Conservation (phyloP, 2,888 invertebrate genomes). For the Phymatocera aterrima region DNA sequence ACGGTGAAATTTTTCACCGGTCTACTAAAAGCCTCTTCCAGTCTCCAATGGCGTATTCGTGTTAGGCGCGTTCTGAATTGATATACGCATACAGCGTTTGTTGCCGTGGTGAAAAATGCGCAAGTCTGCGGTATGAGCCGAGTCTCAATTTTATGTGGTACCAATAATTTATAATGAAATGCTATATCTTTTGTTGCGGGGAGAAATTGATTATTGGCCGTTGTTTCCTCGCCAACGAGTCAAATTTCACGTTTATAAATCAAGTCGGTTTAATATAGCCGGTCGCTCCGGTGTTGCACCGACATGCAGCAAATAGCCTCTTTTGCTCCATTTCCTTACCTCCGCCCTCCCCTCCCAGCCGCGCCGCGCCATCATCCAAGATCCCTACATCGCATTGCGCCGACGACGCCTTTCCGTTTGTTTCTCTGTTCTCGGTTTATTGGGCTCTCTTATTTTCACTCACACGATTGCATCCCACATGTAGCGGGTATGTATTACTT, state of each 20-base stretch:
- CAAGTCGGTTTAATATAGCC: constrained; percentile 61
- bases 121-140: background rate
- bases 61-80: background rate
- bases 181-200: constrained; percentile 55
- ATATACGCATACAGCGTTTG: background rate
- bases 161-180: constrained; percentile 58
- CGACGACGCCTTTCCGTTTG: constrained; percentile 32
- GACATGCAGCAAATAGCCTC: constrained; percentile 55
- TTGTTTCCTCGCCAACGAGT: constrained; percentile 61
- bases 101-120: background rate
- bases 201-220: constrained; percentile 61
- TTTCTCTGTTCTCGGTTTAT: constrained; percentile 30
- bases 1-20: background rate
- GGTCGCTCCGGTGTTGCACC: constrained; percentile 48
- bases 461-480: constrained; percentile 13
- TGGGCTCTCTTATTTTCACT: constrained; percentile 20
- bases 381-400: background rate
- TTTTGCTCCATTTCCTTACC: constrained; percentile 41
- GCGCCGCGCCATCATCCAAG: no score
- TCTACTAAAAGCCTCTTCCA: background rate
- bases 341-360: no score
- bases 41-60: background rate
- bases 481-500: constrained; percentile 11
- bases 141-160: constrained; percentile 32
- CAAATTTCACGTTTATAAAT: constrained; percentile 64